Evolutionary conservation across 2,797 vertebrate species (phyloP).

Genomic region (Pseudochirops cupreus): DNA sequence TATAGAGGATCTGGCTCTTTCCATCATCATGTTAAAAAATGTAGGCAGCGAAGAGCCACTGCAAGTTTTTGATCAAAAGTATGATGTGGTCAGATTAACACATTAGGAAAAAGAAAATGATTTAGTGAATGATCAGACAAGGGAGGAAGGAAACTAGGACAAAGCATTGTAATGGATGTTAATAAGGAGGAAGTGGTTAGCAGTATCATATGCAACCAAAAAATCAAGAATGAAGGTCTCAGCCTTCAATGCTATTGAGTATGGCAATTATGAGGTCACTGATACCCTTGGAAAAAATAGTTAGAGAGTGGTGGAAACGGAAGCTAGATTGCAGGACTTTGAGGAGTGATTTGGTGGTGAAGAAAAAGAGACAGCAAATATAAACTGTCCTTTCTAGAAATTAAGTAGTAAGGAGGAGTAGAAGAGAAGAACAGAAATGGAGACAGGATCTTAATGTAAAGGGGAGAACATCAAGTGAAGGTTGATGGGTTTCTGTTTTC

Average conservation of each 20-base stretch:
- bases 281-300: neutral
- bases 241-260: neutral
- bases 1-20: neutral
- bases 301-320: neutral
- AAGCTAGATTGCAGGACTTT: neutral
- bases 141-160: neutral
- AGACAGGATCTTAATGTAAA: neutral
- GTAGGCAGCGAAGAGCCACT: neutral
- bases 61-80: constrained; percentile 10
- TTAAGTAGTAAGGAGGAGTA: neutral
- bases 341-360: neutral
- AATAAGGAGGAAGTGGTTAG: neutral
- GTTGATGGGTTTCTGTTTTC: neutral
- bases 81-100: neutral
- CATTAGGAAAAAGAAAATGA: neutral
- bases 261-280: neutral
- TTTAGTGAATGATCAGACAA: neutral
- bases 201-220: neutral
- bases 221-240: neutral
- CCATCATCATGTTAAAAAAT: neutral
- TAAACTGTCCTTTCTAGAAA: neutral
- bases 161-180: neutral
- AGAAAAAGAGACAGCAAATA: neutral
- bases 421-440: neutral
- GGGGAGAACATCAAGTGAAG: neutral